Percentiles rank a stretch among this genome's conserved stretches.
phyloP scores from a whole-genome alignment of 1,140 invertebrate genomes.

The Drosophila azteca region DNA sequence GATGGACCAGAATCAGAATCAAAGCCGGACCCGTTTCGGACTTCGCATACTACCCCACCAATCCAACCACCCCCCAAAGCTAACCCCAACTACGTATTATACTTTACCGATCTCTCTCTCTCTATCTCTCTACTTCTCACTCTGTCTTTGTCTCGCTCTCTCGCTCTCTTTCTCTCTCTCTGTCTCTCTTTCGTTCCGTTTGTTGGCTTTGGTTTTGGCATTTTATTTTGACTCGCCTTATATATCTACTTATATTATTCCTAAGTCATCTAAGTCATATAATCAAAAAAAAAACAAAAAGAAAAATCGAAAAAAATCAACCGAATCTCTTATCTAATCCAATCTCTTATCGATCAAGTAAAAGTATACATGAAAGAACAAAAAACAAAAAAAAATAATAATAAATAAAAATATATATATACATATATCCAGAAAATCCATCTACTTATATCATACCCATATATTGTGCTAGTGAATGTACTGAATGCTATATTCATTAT shows the following conservation, averaged over 20 bases:
- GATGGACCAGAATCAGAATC: too few species aligned
- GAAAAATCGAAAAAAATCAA: conserved; percentile 33
- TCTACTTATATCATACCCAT: conserved; percentile 72
- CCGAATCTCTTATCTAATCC: conserved; percentile 49
- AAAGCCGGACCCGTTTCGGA: conserved; percentile 12
- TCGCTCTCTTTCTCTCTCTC: conserved; percentile 35
- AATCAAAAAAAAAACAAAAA: conserved; percentile 33
- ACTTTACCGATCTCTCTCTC: conserved; percentile 33
- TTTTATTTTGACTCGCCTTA: conserved; percentile 61
- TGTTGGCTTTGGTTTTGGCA: conserved; percentile 50
- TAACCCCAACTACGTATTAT: conserved; percentile 39
- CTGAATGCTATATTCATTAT: conserved; percentile 84
- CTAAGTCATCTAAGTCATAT: conserved; percentile 36
- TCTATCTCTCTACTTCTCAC: conserved; percentile 19
- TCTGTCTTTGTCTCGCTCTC: conserved; percentile 26
- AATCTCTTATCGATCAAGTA: conserved; percentile 50
- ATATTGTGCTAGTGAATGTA: conserved; percentile 84
- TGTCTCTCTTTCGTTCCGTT: conserved; percentile 41
- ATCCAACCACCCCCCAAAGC: conserved; percentile 20
- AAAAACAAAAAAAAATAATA: conserved; percentile 21
- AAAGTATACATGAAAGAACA: conserved; percentile 44
- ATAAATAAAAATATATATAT: conserved; percentile 27
- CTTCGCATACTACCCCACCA: conserved; percentile 8
- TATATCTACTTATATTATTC: conserved; percentile 58
- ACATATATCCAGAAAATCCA: conserved; percentile 52